Evolutionary conservation across 2,797 vertebrate genomes (phyloP).

Genomic region (Eulemur albifrons): DNA sequence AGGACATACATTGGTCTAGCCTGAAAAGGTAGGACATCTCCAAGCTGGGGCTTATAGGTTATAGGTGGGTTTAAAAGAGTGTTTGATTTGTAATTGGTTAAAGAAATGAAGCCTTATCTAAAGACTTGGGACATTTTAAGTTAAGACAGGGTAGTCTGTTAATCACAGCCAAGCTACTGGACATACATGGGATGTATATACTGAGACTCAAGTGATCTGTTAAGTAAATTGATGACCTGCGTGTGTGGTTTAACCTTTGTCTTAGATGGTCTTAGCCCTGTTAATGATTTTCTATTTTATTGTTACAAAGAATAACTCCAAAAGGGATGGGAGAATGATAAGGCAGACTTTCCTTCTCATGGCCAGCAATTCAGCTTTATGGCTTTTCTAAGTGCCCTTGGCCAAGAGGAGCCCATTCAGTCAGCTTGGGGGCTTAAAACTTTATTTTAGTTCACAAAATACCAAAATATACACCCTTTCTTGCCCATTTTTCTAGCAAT

Average conservation of each 20-base stretch:
- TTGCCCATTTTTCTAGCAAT: slow-evolving; percentile 15
- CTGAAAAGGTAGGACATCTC: not conserved
- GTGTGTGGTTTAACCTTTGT: not conserved
- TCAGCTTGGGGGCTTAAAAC: not conserved
- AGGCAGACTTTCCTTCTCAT: not conserved
- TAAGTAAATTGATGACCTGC: not conserved
- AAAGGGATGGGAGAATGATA: not conserved
- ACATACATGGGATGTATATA: not conserved
- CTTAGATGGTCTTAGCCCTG: not conserved
- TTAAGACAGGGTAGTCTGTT: not conserved
- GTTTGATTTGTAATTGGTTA: not conserved
- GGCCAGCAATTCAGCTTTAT: not conserved
- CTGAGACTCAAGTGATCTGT: not conserved
- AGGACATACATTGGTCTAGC: not conserved
- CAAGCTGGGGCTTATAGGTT: not conserved
- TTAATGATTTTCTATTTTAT: not conserved
- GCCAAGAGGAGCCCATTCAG: not conserved
- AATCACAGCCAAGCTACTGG: not conserved
- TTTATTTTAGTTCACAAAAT: not conserved
- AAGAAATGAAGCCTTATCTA: not conserved
- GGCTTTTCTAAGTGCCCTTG: not conserved
- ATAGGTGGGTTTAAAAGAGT: not conserved
- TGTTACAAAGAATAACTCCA: not conserved
- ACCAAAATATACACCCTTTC: not conserved
- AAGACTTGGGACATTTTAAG: not conserved